Evolutionary conservation across 1,140 invertebrate genomes (phyloP), one percentile per base, ranked within the genome.

Genomic region (Trachymyrmex septentrionalis): DNA sequence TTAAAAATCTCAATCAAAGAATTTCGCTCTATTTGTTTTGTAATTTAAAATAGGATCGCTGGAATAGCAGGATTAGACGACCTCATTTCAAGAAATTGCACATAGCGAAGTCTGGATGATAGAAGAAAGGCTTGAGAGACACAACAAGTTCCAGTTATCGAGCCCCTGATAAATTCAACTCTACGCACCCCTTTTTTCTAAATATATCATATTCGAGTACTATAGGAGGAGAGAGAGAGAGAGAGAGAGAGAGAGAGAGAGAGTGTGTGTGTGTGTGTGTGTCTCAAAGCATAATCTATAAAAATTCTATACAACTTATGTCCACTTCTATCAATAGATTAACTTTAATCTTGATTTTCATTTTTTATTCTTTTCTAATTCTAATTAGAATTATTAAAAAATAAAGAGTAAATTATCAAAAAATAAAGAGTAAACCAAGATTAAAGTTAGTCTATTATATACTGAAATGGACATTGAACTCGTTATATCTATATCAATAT

Each of bases 71-170:
- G 59, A 72, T 89, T 89, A 72, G 61, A 1, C 73, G 87, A 89
- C 87, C 85, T 27, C 85, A 19, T 90, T 90, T 89, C 55, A 61
- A 57, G 38, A 88, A 89, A 75, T 86, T 34, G 71, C 48, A 57
- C 24, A 24, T 1, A 64, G 44, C 38, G 64, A 85, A 85, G 55
- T 64, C 75, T 86, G 55, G 9, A 16, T 30, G 80, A 44, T 30
- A 30, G 30, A 30, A 80, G 53, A 12, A 71, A 64, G 66, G n/a
- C 80, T 72, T 2, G 59, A 48, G 66, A 91, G 89, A 91, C 89
- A 88, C 59, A 91, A 91, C 89, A 91, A 90, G 55, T 57, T 30
- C 38, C 57, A 55, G 64, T 91, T 91, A 91, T 91, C 86, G 48
- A 64, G 14, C 27, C 4, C n/a, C 27, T 48, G 86, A 87, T 88